These are phyloP conservation scores for Dasyornis broadbenti DNA, from an alignment of 2,113 vertebrate species.

Conservation along the genomic window DNA sequence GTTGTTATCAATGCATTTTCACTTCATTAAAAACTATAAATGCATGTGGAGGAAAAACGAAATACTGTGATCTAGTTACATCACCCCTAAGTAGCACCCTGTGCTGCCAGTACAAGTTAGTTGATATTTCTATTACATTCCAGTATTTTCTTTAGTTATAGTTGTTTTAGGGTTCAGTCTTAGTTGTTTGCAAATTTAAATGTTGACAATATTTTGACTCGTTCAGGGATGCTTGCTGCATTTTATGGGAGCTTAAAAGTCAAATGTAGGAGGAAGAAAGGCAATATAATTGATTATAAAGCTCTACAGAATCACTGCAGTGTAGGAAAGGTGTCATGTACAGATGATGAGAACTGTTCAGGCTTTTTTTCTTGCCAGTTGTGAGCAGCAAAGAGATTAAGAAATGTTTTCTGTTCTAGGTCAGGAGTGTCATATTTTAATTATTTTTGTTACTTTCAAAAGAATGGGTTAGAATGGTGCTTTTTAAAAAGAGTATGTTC, in stretches of 20 bases:
- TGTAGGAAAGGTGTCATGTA: rapidly evolving
- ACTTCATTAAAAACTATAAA: slow-evolving; percentile 65
- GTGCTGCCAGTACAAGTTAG: not conserved
- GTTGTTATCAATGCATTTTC: slow-evolving; percentile 66
- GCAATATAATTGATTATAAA: not conserved
- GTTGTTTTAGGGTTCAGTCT: not conserved
- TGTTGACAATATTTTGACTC: not conserved
- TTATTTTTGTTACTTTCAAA: not conserved
- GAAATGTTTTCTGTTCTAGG: not conserved
- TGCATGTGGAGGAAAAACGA: slow-evolving; percentile 45
- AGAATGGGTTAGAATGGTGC: not conserved
- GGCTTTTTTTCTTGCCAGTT: not conserved
- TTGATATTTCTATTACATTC: not conserved
- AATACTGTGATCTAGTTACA: slow-evolving; percentile 38
- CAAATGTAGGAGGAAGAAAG: not conserved
- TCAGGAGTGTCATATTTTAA: not conserved
- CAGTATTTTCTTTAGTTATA: not conserved
- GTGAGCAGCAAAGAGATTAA: not conserved
- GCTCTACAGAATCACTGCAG: not conserved
- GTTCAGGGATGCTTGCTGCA: not conserved
- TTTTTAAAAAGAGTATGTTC: not conserved
- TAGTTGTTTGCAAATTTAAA: not conserved
- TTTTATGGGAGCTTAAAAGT: not conserved
- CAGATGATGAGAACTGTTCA: not conserved
- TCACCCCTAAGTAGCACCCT: not conserved